Conservation (phyloP, 2,888 invertebrate species). For the Galeruca laticollis region DNA sequence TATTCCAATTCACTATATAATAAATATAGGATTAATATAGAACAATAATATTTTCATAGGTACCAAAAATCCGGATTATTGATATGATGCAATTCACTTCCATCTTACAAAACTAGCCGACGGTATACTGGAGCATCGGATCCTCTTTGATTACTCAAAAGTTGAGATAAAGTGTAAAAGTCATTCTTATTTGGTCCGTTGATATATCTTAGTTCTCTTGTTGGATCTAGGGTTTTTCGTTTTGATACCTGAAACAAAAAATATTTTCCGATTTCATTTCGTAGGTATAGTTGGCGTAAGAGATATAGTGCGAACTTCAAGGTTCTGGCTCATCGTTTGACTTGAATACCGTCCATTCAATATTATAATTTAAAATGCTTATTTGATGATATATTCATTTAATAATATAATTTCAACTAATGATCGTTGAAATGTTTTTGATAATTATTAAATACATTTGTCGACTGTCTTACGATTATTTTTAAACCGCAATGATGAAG, state of each 20-base stretch:
- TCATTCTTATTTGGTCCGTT: conserved; percentile 69
- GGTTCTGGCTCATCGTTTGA: no score
- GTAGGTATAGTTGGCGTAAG: no score
- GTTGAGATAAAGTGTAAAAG: conserved; percentile 72
- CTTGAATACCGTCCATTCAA: no score
- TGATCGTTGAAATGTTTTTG: no score
- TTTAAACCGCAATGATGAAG: no score
- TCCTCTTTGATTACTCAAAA: conserved; percentile 69
- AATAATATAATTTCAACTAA: no score
- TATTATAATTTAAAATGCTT: no score
- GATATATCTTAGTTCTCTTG: conserved; percentile 63
- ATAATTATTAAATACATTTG: no score
- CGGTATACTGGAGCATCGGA: conserved; percentile 73
- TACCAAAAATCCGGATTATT: conserved; percentile 35
- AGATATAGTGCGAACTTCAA: no score
- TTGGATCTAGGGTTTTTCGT: conserved; percentile 64
- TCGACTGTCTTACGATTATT: no score
- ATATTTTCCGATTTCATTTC: background rate
- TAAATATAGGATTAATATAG: conserved; percentile 13
- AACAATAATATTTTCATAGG: conserved; percentile 28
- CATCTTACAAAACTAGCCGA: conserved; percentile 72
- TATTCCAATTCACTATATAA: conserved; percentile 14
- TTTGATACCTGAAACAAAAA: conserved; percentile 67
- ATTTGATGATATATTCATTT: no score
- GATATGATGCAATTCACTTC: conserved; percentile 40